Evolutionary conservation across 35 echinoderm and acorn worm species (phyloP).

Genomic region (Lytechinus pictus): DNA sequence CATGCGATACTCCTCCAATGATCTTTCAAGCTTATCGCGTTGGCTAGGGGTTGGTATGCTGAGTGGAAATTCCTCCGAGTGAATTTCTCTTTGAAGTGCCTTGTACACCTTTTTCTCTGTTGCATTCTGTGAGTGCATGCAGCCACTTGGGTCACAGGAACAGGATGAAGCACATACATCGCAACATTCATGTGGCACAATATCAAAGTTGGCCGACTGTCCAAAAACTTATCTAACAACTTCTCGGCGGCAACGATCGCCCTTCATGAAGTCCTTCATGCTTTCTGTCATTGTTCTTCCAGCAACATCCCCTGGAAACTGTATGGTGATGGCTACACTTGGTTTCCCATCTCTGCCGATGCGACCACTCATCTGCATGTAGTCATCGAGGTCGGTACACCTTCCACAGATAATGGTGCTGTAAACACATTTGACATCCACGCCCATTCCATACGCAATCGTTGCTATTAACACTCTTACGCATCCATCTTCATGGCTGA

Average conservation of each 20-base stretch:
- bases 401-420: neutral
- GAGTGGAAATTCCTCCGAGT: neutral
- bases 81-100: neutral
- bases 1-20: neutral
- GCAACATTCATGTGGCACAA: neutral
- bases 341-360: neutral
- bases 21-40: neutral
- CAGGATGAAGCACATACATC: neutral
- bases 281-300: neutral
- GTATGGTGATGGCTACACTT: neutral
- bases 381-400: neutral
- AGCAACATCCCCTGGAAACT: conserved; percentile 9
- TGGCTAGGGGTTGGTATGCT: neutral
- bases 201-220: neutral
- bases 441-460: conserved; percentile 1
- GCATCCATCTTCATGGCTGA: neutral
- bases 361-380: conserved; percentile 9
- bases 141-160: neutral
- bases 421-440: neutral
- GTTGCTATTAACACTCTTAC: neutral
- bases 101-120: neutral
- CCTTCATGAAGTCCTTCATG: conserved; percentile 2
- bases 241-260: neutral
- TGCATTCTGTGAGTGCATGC: neutral
- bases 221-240: neutral